phyloP scores from a whole-genome alignment of 2,888 invertebrate genomes.

The Scaptomyza parva region DNA sequence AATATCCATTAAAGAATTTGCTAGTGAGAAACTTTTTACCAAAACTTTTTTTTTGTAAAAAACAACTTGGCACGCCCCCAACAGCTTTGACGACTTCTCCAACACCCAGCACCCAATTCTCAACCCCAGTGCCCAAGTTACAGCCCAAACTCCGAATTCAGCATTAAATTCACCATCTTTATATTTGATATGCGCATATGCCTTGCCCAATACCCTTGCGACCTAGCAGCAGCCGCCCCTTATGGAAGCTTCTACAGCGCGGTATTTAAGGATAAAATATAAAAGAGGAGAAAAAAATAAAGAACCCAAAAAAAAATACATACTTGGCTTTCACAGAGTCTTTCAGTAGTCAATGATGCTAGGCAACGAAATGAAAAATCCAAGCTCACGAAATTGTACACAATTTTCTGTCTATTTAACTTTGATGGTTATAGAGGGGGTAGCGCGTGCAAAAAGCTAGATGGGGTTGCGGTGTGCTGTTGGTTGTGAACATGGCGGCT shows the following conservation, averaged over 20 bases:
- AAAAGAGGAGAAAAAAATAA: conserved; percentile 14
- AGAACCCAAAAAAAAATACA: conserved; percentile 23
- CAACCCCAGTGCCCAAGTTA: background rate
- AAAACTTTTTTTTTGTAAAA: conserved; percentile 22
- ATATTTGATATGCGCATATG: conserved; percentile 44
- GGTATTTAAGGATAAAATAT: conserved; percentile 40
- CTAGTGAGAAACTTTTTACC: conserved; percentile 34
- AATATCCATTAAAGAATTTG: conserved; percentile 21
- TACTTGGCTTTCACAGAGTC: conserved; percentile 50
- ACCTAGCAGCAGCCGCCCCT: conserved; percentile 19
- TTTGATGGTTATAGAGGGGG: conserved; percentile 59
- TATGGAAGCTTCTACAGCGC: conserved; percentile 32
- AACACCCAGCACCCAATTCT: background rate
- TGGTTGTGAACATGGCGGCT: conserved; percentile 43
- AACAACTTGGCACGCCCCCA: conserved; percentile 32
- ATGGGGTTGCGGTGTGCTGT: background rate
- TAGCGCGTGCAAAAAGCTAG: background rate
- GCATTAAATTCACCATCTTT: conserved; percentile 48
- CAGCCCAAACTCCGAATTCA: background rate
- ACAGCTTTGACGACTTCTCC: background rate
- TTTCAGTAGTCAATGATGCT: conserved; percentile 77
- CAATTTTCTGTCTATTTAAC: conserved; percentile 83
- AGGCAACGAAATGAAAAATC: conserved; percentile 80
- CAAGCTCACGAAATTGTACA: conserved; percentile 79
- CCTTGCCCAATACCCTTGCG: conserved; percentile 26